Evolutionary conservation across 2,888 invertebrate genomes (phyloP), one percentile per base, ranked within the genome.

Genomic region (Epistrophe grossulariae): DNA sequence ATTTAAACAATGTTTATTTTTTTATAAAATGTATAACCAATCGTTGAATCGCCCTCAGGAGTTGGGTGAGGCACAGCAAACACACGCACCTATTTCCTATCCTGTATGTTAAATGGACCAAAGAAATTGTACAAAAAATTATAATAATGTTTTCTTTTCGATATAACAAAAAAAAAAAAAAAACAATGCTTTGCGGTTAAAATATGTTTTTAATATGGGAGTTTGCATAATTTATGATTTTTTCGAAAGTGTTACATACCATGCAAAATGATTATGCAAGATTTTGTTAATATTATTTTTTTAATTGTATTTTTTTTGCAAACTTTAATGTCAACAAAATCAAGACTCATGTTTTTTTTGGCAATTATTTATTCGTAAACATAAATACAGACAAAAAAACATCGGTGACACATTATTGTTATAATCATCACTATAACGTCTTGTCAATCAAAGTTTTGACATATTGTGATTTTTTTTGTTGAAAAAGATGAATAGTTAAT

Each of bases 201-300:
- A 43, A 62, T 62, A 43, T 62, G 9, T 62, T 62, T 62, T 62
- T n/a, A 43, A 15, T 43, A 31, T 28, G 3, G 19, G 2, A 59
- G 35, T 62, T 62, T 62, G 62, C 62, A 62, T 62, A 62, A 62
- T 62, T 40, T 62, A 43, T 19, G 43, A 59, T 17, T 59, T 62
- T 40, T 62, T 62, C 48, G 31, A 73, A 40, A 52, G 24, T 13
- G 52, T 70, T 35, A 57, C 17, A 24, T 24, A 24, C 24, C 55
- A 79, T 79, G 55, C 28, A 31, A 68, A 74, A 40, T 35, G 19
- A 35, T 77, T 66, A 17, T 52, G 76, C 13, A 77, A 77, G 35
- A n/a, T 9, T 19, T 55, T 66, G 28, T 38, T 19, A 48, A 15
- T 57, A 9, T n/a, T 24, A 24, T 59, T 59, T 59, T 10, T 35